Evolutionary conservation across 2,888 invertebrate genomes (phyloP).

Genomic region (Rhagonycha fulva): DNA sequence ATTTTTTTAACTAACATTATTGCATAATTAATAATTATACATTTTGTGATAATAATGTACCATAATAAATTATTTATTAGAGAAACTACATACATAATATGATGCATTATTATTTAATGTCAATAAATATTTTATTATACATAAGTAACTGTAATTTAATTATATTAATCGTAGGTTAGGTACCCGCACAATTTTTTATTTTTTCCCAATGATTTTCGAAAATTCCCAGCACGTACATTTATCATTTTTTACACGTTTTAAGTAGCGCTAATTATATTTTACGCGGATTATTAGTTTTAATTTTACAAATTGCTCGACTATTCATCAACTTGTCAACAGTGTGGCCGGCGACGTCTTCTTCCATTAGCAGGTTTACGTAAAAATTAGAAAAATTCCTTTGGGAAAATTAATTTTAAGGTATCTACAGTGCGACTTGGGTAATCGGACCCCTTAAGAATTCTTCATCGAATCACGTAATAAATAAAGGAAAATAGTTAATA

Average conservation of each 20-base stretch:
- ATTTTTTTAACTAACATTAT: conserved; percentile 22
- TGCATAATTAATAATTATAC: conserved; percentile 26
- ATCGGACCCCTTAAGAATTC: neutral
- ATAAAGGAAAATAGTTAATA: neutral
- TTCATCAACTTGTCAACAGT: neutral
- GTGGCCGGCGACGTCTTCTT: neutral
- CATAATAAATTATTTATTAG: neutral
- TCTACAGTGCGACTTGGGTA: neutral
- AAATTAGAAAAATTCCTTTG: neutral
- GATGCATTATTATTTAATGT: neutral
- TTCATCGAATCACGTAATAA: neutral
- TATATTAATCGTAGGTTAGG: neutral
- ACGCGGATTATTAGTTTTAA: neutral
- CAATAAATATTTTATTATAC: neutral
- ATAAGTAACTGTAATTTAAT: neutral
- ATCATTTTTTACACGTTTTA: neutral
- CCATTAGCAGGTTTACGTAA: neutral
- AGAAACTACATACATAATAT: neutral
- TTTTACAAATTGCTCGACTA: neutral
- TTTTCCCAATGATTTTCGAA: neutral
- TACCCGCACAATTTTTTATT: neutral
- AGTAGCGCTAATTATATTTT: neutral
- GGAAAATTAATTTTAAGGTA: too few relatives aligned
- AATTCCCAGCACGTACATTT: neutral
- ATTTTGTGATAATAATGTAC: neutral